Conservation (phyloP, 2,888 invertebrate species). For the Ypsolopha scabrella region DNA sequence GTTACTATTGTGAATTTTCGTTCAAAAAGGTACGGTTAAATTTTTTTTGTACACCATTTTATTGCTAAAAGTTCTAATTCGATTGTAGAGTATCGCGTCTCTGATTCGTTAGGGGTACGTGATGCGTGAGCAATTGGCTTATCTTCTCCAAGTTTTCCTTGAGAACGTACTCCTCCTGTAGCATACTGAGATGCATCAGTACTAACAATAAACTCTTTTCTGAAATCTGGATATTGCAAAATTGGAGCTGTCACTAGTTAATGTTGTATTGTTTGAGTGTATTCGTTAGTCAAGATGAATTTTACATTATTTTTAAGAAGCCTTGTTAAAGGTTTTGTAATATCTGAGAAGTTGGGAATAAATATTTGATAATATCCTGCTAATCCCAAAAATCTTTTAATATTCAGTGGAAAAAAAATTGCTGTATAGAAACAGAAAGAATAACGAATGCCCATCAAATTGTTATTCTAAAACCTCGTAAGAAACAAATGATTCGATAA, state of each 20-base stretch:
- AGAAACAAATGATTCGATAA: no score
- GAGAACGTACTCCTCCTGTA: background rate
- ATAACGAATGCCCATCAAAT: no score
- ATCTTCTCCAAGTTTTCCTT: background rate
- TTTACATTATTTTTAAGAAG: background rate
- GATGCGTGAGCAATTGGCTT: background rate
- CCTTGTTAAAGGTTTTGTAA: background rate
- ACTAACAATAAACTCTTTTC: background rate
- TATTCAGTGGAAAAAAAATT: no score
- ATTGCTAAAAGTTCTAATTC: background rate
- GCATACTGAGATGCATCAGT: background rate
- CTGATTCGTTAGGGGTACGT: background rate
- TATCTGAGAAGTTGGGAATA: background rate
- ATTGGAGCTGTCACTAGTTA: no score
- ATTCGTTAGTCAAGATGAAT: background rate
- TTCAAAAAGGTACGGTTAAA: no score
- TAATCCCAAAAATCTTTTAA: no score
- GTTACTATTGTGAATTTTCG: background rate
- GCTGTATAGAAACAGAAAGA: no score
- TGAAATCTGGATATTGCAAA: background rate
- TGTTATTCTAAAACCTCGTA: no score
- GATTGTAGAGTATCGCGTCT: no score
- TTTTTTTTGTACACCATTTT: background rate
- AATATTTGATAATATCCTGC: conserved; percentile 1
- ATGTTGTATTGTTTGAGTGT: background rate